phyloP scores from a whole-genome alignment of 2,888 invertebrate genomes.

The Agrochola macilenta region DNA sequence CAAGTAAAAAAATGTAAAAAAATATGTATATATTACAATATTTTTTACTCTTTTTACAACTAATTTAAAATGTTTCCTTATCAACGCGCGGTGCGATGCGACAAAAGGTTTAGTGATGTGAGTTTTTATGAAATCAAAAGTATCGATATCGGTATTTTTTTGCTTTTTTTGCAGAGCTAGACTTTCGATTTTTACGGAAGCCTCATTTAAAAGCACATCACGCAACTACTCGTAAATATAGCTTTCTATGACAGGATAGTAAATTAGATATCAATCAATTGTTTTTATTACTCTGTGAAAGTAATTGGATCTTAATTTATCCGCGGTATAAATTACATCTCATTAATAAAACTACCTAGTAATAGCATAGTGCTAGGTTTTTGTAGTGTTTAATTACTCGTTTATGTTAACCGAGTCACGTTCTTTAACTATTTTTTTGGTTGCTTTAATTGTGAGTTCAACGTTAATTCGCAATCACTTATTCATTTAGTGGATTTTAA shows the following conservation, averaged over 20 bases:
- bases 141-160: slow-evolving; percentile 68
- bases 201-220: slow-evolving; percentile 18
- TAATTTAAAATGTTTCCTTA: slow-evolving; percentile 91
- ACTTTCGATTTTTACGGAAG: slow-evolving; percentile 18
- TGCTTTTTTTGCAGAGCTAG: neutral
- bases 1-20: slow-evolving; percentile 86
- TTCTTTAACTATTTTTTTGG: slow-evolving; percentile 35
- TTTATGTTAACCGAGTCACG: neutral
- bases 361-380: slow-evolving; percentile 17
- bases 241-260: slow-evolving; percentile 30
- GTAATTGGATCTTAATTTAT: slow-evolving; percentile 52
- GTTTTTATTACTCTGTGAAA: slow-evolving; percentile 38
- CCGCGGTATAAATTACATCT: slow-evolving; percentile 28
- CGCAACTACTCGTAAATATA: slow-evolving; percentile 22
- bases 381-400: slow-evolving; percentile 27
- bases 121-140: slow-evolving; percentile 26
- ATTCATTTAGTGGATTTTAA: slow-evolving; percentile 33
- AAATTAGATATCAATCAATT: slow-evolving; percentile 52
- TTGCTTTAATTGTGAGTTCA: slow-evolving; percentile 8
- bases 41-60: slow-evolving; percentile 86
- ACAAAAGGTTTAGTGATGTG: slow-evolving; percentile 84
- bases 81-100: slow-evolving; percentile 88
- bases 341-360: slow-evolving; percentile 22
- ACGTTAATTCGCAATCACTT: slow-evolving; percentile 34
- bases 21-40: slow-evolving; percentile 80